phyloP scores from a whole-genome alignment of 2,888 invertebrate species.

The Hypselothyrea guttata region DNA sequence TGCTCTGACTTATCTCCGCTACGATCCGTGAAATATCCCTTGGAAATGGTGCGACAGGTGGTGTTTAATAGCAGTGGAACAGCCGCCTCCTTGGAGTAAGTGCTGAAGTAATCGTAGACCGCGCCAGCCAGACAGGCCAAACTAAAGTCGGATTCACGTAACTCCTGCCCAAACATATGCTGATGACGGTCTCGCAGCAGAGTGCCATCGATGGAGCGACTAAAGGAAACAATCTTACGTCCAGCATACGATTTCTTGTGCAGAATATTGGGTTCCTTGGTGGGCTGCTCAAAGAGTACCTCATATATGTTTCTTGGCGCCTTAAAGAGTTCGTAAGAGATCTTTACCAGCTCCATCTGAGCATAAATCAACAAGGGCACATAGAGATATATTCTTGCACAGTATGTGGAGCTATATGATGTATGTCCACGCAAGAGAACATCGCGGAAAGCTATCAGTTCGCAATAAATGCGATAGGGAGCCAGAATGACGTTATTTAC shows the following conservation, averaged over 20 bases:
- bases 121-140: constrained; percentile 80
- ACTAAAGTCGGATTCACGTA: constrained; percentile 79
- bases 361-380: constrained; percentile 79
- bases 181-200: constrained; percentile 69
- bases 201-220: constrained; percentile 80
- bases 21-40: constrained; percentile 80
- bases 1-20: constrained; percentile 72
- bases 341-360: constrained; percentile 76
- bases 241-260: constrained; percentile 81
- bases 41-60: constrained; percentile 79
- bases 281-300: constrained; percentile 76
- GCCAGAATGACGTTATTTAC: constrained; percentile 68
- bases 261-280: constrained; percentile 78
- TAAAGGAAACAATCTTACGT: constrained; percentile 80
- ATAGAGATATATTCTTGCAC: constrained; percentile 75
- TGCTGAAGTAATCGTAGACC: constrained; percentile 77
- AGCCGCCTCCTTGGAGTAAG: constrained; percentile 51
- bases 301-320: constrained; percentile 81
- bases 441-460: constrained; percentile 74
- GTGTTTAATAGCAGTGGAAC: constrained; percentile 78
- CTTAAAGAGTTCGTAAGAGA: constrained; percentile 78
- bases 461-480: constrained; percentile 76
- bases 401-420: constrained; percentile 65
- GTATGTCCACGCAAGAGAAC: constrained; percentile 78
- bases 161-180: constrained; percentile 62